Evolutionary conservation across 2,797 vertebrate species (phyloP), one percentile per base, ranked within the genome.

Genomic region (Labroides dimidiatus): DNA sequence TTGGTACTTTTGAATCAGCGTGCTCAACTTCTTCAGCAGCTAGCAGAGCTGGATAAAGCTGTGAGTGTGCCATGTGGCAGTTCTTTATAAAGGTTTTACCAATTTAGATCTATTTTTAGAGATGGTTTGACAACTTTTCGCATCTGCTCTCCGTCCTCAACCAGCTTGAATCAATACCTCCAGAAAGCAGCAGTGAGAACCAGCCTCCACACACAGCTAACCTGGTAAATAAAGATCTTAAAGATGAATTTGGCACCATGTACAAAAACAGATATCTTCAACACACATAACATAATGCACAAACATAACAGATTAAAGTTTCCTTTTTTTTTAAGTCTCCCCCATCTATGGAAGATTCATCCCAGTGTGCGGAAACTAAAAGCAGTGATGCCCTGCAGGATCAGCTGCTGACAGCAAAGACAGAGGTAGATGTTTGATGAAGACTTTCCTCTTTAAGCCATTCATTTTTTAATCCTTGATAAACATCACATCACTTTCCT

Each of bases 21-120:
- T 0, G 66, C 74, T 1, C 67, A 81, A 9, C 82, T 91, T 0
- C 78, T 90, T 14, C 64, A 88, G 23, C 78, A 89, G 8, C 75
- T 90, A 64, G 71, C 66, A 6, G 79, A 81, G 44, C 61, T 90
- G 76, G 74, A 91, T 64, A 78, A 84, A 69, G 56, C 84, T 64
- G 90, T 91, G 52, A 90, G 89, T 85, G 55, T 43, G 2, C 9
- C 7, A 13, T n/a, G 8, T 12, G 1, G 14, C 12, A 5, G 9
- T 27, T 3, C 21, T 4, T 66, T 16, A 14, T 4, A 4, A 42
- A 51, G 41, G 41, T 1, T 50, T 21, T 36, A 27, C 5, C 41
- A 37, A 27, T 10, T 23, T 70, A 4, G 15, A 17, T 1, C 43
- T 10, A 41, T 15, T 10, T 24, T 39, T 24, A 2, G 23, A 23